Conservation (phyloP, 2,888 invertebrate species). For the Acanthosepion esculentum region DNA sequence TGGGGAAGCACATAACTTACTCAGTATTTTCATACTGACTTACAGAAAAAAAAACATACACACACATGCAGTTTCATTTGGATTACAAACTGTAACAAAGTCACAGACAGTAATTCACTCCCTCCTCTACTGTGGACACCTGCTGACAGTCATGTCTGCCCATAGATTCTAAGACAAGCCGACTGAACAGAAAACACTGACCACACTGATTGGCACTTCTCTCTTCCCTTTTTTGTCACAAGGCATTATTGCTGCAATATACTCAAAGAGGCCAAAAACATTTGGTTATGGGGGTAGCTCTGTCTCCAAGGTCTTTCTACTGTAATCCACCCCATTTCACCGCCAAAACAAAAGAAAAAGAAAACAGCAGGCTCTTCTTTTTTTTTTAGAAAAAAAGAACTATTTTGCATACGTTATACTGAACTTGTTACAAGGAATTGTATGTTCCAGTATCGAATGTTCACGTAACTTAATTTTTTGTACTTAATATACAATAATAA, state of each 20-base stretch:
- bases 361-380: background rate
- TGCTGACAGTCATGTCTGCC: slow-evolving; percentile 6
- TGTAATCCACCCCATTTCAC: background rate
- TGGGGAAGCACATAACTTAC: background rate
- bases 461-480: background rate
- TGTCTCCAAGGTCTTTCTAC: slow-evolving; percentile 33
- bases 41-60: background rate
- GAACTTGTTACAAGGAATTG: background rate
- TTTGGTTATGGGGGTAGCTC: slow-evolving; percentile 8
- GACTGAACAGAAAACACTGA: slow-evolving; percentile 6
- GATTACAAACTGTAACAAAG: background rate
- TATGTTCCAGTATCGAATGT: background rate
- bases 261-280: slow-evolving; percentile 33
- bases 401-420: slow-evolving; percentile 10
- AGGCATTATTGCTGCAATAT: slow-evolving; percentile 6
- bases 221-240: slow-evolving; percentile 33
- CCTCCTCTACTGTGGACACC: slow-evolving; percentile 20
- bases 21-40: background rate
- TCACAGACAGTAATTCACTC: slow-evolving; percentile 33
- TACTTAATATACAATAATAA: background rate
- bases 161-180: background rate
- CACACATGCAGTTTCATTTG: background rate
- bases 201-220: background rate
- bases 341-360: background rate
- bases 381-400: background rate